Conservation (phyloP, 2,888 invertebrate genomes). For the Lepas anatifera region DNA sequence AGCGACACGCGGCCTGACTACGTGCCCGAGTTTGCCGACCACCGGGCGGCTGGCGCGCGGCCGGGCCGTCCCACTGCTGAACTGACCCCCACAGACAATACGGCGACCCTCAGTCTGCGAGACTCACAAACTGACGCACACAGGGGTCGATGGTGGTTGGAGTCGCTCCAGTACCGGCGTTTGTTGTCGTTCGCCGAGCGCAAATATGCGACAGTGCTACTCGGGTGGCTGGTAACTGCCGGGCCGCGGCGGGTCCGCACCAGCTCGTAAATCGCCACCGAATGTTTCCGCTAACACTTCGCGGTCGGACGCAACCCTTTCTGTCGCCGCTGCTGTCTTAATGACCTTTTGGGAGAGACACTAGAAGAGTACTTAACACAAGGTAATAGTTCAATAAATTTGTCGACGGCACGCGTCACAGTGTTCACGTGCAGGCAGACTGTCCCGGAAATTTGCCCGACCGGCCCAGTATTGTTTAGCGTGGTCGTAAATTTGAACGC, state of each 20-base stretch:
- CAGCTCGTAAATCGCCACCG: neutral
- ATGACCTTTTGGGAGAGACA: neutral
- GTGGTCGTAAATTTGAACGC: neutral
- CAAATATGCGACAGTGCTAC: neutral
- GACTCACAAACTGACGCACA: no score
- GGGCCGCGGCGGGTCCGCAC: neutral
- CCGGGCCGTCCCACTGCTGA: neutral
- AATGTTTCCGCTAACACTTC: neutral
- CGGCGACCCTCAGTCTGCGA: no score
- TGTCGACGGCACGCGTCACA: neutral
- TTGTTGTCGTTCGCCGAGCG: slow-evolving; percentile 8
- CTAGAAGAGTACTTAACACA: slow-evolving; percentile 3
- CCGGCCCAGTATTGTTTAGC: neutral
- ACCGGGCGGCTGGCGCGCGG: neutral
- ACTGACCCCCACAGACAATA: no score
- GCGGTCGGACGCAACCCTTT: neutral
- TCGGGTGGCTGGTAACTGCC: neutral
- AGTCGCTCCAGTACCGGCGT: neutral
- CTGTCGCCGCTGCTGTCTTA: neutral
- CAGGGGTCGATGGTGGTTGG: neutral
- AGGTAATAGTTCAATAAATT: slow-evolving; percentile 5
- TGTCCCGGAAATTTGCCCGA: neutral
- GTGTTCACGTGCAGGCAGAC: neutral
- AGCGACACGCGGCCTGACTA: neutral
- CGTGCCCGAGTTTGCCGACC: neutral